Percentiles rank a stretch among this genome's conserved stretches.
Conservation (phyloP, 2,888 invertebrate species). For the Thereva nobilitata region DNA sequence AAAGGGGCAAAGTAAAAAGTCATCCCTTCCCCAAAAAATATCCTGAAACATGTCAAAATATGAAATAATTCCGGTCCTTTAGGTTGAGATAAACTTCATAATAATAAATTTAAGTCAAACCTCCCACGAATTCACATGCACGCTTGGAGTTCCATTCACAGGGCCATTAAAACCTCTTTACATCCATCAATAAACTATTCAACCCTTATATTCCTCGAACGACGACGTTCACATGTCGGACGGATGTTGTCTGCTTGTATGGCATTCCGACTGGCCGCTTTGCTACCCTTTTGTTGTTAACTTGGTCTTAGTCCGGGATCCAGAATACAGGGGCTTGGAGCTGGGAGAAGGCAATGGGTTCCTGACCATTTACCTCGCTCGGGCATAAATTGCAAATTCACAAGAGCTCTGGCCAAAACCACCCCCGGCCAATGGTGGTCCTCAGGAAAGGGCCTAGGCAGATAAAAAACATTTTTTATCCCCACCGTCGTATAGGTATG, state of each 20-base stretch:
- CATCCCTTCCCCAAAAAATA: too few species aligned
- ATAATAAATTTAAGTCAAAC: slow-evolving; percentile 11
- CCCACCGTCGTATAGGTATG: slow-evolving; percentile 13
- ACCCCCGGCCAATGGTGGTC: slow-evolving; percentile 10
- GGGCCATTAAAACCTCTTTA: slow-evolving; percentile 44
- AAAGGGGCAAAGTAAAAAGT: too few species aligned
- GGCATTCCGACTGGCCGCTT: slow-evolving; percentile 1
- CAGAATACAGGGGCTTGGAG: too few species aligned
- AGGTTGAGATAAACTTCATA: slow-evolving; percentile 3
- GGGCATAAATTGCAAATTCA: slow-evolving; percentile 27
- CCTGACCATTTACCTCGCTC: slow-evolving; percentile 25
- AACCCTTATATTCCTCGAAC: slow-evolving; percentile 36
- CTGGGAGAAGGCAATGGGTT: neutral
- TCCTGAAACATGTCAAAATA: too few species aligned
- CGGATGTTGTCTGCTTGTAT: slow-evolving; percentile 2
- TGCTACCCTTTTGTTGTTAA: slow-evolving; percentile 27
- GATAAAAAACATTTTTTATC: slow-evolving; percentile 21
- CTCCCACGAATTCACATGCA: slow-evolving; percentile 5
- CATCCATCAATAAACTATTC: slow-evolving; percentile 45
- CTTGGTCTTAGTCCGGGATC: neutral
- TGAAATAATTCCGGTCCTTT: too few species aligned
- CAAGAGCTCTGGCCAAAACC: slow-evolving; percentile 10
- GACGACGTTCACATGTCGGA: slow-evolving; percentile 12
- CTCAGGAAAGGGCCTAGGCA: slow-evolving; percentile 20
- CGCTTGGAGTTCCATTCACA: slow-evolving; percentile 32